Evolutionary conservation across 2,113 vertebrate species (phyloP).

Genomic region (rabbit (Oryctolagus cuniculus)): DNA sequence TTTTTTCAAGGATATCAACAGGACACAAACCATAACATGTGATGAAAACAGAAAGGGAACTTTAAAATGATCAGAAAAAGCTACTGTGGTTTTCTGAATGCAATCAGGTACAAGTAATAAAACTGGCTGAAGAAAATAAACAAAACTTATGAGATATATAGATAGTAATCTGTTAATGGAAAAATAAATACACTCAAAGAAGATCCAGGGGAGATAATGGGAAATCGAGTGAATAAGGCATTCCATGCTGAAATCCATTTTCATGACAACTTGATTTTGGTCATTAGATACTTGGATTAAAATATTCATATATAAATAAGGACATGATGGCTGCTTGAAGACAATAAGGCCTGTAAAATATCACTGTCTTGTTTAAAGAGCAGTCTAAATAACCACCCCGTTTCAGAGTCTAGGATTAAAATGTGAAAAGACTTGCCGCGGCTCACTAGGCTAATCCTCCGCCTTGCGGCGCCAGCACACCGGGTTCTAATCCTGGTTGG

Average conservation of each 20-base stretch:
- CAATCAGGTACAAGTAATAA: slow-evolving; percentile 30
- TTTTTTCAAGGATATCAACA: slow-evolving; percentile 33
- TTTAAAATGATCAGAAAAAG: slow-evolving; percentile 70
- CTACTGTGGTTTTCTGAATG: slow-evolving; percentile 10
- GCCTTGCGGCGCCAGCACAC: no score
- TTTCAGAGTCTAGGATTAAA: slow-evolving; percentile 11
- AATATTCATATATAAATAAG: slow-evolving; percentile 46
- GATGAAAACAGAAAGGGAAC: slow-evolving; percentile 29
- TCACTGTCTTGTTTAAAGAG: slow-evolving; percentile 45
- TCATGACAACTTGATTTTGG: slow-evolving; percentile 61
- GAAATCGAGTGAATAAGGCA: slow-evolving; percentile 63
- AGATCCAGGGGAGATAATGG: slow-evolving; percentile 50
- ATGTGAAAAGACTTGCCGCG: not conserved
- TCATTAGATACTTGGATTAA: slow-evolving; percentile 68
- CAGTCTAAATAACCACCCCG: not conserved
- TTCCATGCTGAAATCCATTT: slow-evolving; percentile 56
- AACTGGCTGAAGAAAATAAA: slow-evolving; percentile 59
- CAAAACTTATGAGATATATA: slow-evolving; percentile 38
- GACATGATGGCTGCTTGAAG: not conserved
- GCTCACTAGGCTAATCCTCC: no score
- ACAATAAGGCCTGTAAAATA: not conserved
- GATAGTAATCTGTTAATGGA: slow-evolving; percentile 76
- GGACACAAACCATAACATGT: not conserved
- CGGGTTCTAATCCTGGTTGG: no score
- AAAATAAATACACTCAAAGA: slow-evolving; percentile 68